These are phyloP conservation scores for Rhamnusium bicolor DNA, from an alignment of 2,888 invertebrate genomes.

Conservation along the genomic window DNA sequence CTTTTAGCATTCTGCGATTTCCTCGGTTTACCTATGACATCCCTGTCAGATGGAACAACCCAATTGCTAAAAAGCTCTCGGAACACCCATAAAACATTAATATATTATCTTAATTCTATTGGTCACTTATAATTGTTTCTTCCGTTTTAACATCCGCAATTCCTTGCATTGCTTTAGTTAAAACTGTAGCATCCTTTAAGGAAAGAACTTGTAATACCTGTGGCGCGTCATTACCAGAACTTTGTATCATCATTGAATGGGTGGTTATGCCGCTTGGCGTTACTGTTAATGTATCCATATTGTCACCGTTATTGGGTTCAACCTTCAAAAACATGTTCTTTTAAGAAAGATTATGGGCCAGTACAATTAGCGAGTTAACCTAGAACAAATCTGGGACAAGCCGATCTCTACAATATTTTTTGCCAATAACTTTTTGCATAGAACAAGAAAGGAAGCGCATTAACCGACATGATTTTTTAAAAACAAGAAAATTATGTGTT, in stretches of 20 bases:
- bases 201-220: constrained; percentile 90
- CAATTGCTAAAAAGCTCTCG: constrained; percentile 15
- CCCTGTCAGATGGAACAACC: constrained; percentile 19
- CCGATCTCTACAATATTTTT: too few relatives aligned
- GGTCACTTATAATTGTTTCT: constrained; percentile 75
- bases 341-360: too few relatives aligned
- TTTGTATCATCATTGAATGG: constrained; percentile 88
- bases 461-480: too few relatives aligned
- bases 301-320: constrained; percentile 81
- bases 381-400: not conserved
- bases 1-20: not conserved
- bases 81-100: constrained; percentile 40
- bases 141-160: constrained; percentile 82
- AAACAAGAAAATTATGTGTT: too few relatives aligned
- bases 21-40: not conserved
- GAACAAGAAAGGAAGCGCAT: too few relatives aligned
- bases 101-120: constrained; percentile 59
- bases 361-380: too few relatives aligned
- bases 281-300: constrained; percentile 84
- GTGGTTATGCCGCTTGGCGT: constrained; percentile 78
- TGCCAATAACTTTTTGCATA: too few relatives aligned
- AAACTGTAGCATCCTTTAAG: constrained; percentile 86
- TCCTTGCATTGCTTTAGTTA: constrained; percentile 85
- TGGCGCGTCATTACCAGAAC: constrained; percentile 79
- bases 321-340: constrained; percentile 72